These are phyloP conservation scores for mouse (Mus musculus) DNA, from an alignment of 2,113 vertebrate genomes.

Conservation along the genomic window GRCm39 chr9:91192001-91192500, in stretches of 20 bases:
- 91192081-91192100: background rate
- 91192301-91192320: too few relatives aligned
- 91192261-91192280: background rate
- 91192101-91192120: background rate
- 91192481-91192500: too few relatives aligned
- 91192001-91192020: slow-evolving; percentile 37
- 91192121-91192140: background rate
- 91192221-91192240: background rate
- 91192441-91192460: too few relatives aligned
- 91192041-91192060: background rate
- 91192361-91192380: too few relatives aligned
- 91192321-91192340: too few relatives aligned
- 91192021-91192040: background rate
- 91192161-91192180: background rate
- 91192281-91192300: too few relatives aligned
- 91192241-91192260: background rate
- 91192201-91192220: background rate
- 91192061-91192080: background rate
- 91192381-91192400: too few relatives aligned
- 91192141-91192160: background rate
- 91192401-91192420: too few relatives aligned
- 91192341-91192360: too few relatives aligned
- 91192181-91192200: background rate
- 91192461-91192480: too few relatives aligned
- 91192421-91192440: too few relatives aligned